These are phyloP conservation scores for Nephrotoma appendiculata DNA, from an alignment of 2,888 invertebrate genomes.

Conservation along the genomic window DNA sequence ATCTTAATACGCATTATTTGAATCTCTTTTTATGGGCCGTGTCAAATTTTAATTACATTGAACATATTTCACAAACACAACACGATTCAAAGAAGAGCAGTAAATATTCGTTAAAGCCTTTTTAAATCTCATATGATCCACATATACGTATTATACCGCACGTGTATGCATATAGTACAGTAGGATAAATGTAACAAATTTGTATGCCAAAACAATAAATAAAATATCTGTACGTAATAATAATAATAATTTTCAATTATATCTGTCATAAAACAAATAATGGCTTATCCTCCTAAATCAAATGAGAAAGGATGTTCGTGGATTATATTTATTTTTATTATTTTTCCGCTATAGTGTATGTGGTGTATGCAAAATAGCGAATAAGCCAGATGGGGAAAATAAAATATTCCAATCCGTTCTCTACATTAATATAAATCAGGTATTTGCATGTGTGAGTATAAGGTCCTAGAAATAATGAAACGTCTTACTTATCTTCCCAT, in stretches of 20 bases:
- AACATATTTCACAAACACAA: background rate
- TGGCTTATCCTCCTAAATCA: background rate
- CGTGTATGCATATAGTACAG: background rate
- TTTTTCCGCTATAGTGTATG: background rate
- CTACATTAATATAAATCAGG: background rate
- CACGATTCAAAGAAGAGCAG: background rate
- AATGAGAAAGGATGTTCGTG: background rate
- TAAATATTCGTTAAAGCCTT: background rate
- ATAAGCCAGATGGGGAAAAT: background rate
- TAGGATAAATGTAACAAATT: no score
- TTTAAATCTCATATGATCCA: background rate
- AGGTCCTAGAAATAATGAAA: no score
- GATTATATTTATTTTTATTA: background rate
- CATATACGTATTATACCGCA: background rate
- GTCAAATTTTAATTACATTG: background rate
- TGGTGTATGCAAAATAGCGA: background rate
- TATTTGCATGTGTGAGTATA: background rate
- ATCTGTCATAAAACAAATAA: background rate
- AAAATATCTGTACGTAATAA: background rate
- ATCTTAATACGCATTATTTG: no score
- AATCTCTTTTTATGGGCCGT: background rate
- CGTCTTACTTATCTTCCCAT: no score
- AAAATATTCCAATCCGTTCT: background rate
- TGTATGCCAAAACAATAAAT: background rate
- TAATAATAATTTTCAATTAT: background rate